Base-by-base conservation (phyloP, 2,797 vertebrate genomes). In the Meda fulgida region DNA sequence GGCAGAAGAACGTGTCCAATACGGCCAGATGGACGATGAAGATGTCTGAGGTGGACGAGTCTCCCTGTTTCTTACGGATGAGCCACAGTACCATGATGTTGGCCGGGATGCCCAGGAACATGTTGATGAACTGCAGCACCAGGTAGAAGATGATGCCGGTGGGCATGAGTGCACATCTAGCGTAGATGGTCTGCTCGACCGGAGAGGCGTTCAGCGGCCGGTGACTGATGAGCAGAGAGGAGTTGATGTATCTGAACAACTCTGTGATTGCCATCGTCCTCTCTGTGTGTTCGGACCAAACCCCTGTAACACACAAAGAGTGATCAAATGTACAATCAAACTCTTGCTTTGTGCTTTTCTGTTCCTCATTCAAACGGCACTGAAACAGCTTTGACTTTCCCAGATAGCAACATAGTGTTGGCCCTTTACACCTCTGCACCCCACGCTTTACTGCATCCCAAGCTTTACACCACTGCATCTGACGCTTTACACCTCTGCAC, bases 71-170 rank as follows among this genome's bases (percentile, higher is more conserved):
- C 78, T 89, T 93, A 63, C 46, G 91, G 53, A 96, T 93, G 84
- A 95, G 92, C 95, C 95, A 95, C 53, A 96, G 91, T 36, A 96
- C 95, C 82, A 89, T 93, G 86, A 95, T 16, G 88, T 96, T 96
- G 63, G 94, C 91, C 0, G 95, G 95, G 84, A 95, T 93, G 46
- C 95, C 95, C 76, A 96, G 75, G 88, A 94, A 93, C 94, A 96
- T 94, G 91, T 95, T 96, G 18, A 93, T 80, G 48, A 93, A 92
- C 92, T 96, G 94, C 78, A 96, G 81, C 71, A 70, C 29, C 48
- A 95, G 79, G 81, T 96, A 96, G 90, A 94, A 94, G 70, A 95
- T 89, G 36, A 95, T 55, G 1, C 91, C 89, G 0, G 69, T 87
- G 0, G 94, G 94, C 92, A 94, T 94, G 81, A 91, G 65, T 40